Base-by-base conservation (phyloP, 2,113 vertebrate species). In the Pachypanchax playfairii region DNA sequence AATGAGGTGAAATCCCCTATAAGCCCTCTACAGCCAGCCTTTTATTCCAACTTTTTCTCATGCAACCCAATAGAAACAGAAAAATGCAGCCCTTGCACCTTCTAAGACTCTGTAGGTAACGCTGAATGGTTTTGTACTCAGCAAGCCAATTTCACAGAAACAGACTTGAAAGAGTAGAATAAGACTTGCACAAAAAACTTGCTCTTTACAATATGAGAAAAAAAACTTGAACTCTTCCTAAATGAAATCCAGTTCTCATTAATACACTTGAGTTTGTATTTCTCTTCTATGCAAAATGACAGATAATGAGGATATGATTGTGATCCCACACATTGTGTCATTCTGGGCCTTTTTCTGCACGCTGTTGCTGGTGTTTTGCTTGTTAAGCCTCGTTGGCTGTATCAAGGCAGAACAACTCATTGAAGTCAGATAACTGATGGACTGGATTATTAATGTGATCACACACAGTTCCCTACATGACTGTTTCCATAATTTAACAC, bases 271-370 rank as follows among this genome's bases (percentile, higher is more conserved):
- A n/a, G 17, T 6, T 17, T n/a, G 17, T 14, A 15, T 8, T n/a
- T 7, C 4, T n/a, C 38, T 41, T 41, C 18, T 17, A 38, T 4
- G 5, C 36, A 17, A 42, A 71, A 48, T n/a, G 51, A 47, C 49
- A 22, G 15, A 12, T 68, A 26, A 64, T 64, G 39, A 18, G 21
- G 6, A 49, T 38, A 49, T 58, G 18, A 47, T 20, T 39, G 22
- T 47, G 44, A 77, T 56, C 38, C 36, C 31, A 31, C 26, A 48
- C 24, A 26, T 6, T 29, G 41, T 12, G 31, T 66, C 24, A 20
- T n/a, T 60, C 51, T 62, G 20, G 3, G 33, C 44, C 31, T 26
- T 57, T 31, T n/a, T 56, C 29, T 43, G 21, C 35, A 49, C 20
- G 21, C 11, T 41, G 14, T 1, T 15, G 21, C 47, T 59, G 25